Conservation (phyloP, 2,113 vertebrate species). For the Psittacus erithacus region DNA sequence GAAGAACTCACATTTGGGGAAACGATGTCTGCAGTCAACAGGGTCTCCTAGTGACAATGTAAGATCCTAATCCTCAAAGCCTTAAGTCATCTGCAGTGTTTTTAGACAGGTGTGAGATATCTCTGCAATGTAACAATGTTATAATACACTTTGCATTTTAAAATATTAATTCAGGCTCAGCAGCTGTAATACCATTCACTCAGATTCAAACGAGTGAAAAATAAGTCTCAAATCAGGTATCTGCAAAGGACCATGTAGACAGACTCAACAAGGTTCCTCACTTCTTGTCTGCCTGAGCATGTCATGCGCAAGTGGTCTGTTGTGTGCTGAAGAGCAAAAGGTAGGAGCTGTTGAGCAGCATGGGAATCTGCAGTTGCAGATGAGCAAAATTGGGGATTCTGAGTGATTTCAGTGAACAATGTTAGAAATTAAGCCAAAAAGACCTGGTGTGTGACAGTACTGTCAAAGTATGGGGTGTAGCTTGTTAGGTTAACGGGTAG, state of each 20-base stretch:
- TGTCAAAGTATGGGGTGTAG: background rate
- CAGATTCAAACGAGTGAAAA: background rate
- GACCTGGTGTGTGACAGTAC: background rate
- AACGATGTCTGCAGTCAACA: background rate
- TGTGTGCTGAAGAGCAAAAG: background rate
- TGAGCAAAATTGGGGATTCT: background rate
- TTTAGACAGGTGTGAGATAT: background rate
- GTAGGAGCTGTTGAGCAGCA: background rate
- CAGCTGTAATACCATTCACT: background rate
- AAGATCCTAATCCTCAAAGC: background rate
- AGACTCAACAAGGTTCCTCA: background rate
- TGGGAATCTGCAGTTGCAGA: background rate
- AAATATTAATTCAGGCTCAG: background rate
- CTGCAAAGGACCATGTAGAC: background rate
- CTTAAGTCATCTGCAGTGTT: background rate
- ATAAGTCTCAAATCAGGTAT: background rate
- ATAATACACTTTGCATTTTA: background rate
- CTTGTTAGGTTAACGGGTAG: background rate
- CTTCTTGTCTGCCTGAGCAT: background rate
- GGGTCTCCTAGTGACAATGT: background rate
- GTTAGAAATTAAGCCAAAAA: background rate
- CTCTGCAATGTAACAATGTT: background rate
- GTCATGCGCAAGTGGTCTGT: accelerated
- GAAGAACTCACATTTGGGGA: background rate
- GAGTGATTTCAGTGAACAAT: background rate